These are phyloP conservation scores for Trichonephila clavipes DNA, from an alignment of 1,140 invertebrate genomes.

Conservation along the genomic window DNA sequence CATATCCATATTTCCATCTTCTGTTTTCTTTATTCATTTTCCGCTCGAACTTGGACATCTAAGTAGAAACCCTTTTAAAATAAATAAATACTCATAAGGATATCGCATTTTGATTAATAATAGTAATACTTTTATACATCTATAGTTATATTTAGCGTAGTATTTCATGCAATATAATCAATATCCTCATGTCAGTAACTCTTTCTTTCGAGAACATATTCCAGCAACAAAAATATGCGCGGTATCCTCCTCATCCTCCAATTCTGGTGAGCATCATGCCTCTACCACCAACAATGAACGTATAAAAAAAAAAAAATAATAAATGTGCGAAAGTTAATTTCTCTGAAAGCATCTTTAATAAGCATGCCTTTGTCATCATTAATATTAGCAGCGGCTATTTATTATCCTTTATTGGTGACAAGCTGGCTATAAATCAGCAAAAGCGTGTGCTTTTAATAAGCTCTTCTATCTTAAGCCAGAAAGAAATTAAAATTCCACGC, in stretches of 20 bases:
- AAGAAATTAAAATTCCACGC: slow-evolving; percentile 74
- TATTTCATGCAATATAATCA: too few relatives aligned
- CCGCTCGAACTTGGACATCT: too few relatives aligned
- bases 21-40: too few relatives aligned
- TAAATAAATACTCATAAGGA: too few relatives aligned
- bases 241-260: background rate
- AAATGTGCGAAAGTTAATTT: slow-evolving; percentile 68
- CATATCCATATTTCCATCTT: too few relatives aligned
- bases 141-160: too few relatives aligned
- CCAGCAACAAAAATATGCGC: slow-evolving; percentile 24
- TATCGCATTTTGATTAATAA: too few relatives aligned
- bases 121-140: too few relatives aligned
- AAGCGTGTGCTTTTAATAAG: slow-evolving; percentile 73
- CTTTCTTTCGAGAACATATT: background rate
- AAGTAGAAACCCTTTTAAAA: too few relatives aligned
- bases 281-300: slow-evolving; percentile 29
- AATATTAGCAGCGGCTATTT: slow-evolving; percentile 73
- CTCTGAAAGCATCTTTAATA: slow-evolving; percentile 75
- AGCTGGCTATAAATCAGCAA: slow-evolving; percentile 67
- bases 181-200: background rate
- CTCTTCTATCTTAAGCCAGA: slow-evolving; percentile 19
- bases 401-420: slow-evolving; percentile 73
- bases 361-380: slow-evolving; percentile 75
- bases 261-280: background rate
- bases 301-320: slow-evolving; percentile 52